A percentile compares a stretch with the other conserved stretches of the same genome.
These are phyloP conservation scores for Baronia brevicornis DNA, from an alignment of 2,888 invertebrate genomes.

Conservation along the genomic window DNA sequence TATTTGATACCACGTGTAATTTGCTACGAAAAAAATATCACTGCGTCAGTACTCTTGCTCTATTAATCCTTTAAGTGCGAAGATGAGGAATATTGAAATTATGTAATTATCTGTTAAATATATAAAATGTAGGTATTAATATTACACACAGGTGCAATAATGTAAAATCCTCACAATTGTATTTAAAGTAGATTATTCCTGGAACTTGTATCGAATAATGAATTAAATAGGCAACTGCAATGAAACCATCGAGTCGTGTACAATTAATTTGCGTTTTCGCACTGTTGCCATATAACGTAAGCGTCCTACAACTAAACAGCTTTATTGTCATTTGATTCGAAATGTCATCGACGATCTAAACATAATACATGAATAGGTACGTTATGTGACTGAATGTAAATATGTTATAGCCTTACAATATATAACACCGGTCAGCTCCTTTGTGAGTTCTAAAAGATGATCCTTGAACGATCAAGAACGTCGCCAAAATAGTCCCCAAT, in stretches of 20 bases:
- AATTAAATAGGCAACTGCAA: slow-evolving; percentile 14
- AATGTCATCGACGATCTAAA: slow-evolving; percentile 18
- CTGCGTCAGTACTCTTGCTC: too few relatives aligned
- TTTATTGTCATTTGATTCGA: slow-evolving; percentile 24
- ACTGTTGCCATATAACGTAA: slow-evolving; percentile 57
- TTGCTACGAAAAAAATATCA: too few relatives aligned
- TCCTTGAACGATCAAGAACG: too few relatives aligned
- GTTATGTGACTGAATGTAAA: slow-evolving; percentile 52
- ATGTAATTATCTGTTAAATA: slow-evolving; percentile 26
- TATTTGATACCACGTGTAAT: too few relatives aligned
- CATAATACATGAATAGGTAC: slow-evolving; percentile 3
- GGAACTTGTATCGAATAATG: too few relatives aligned
- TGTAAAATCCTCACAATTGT: slow-evolving; percentile 2
- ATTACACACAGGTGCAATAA: slow-evolving; percentile 7
- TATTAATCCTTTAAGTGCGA: too few relatives aligned
- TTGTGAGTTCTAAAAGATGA: too few relatives aligned
- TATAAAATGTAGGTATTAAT: slow-evolving; percentile 24
- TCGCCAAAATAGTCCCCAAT: too few relatives aligned
- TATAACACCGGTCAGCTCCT: too few relatives aligned
- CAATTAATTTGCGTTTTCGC: slow-evolving; percentile 41
- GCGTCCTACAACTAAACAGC: slow-evolving; percentile 27
- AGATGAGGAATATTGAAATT: too few relatives aligned
- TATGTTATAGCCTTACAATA: slow-evolving; percentile 18
- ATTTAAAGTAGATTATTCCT: slow-evolving; percentile 2
- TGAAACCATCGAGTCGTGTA: slow-evolving; percentile 44